Percentiles rank a stretch among this genome's conserved stretches.
These are phyloP conservation scores for Porites lutea DNA, from an alignment of 64 coral and sea anemone species.

Conservation along the genomic window DNA sequence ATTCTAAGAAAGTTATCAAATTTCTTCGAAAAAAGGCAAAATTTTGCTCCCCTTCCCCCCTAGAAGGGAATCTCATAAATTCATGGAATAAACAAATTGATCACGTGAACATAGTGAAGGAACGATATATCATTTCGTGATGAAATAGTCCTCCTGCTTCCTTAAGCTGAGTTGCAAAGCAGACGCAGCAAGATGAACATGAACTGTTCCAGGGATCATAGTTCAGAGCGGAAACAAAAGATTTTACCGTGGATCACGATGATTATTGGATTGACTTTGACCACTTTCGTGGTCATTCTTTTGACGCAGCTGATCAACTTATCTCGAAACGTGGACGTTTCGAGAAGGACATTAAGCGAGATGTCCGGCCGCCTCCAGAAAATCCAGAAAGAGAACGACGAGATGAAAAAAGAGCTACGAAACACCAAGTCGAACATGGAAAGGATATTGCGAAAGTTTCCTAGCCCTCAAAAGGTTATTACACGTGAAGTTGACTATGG, in stretches of 20 bases:
- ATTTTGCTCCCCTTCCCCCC: slow-evolving; percentile 16
- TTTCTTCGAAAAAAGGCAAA: slow-evolving; percentile 7
- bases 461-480: not conserved
- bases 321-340: slow-evolving; percentile 9
- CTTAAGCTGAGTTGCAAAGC: not conserved
- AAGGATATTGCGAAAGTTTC: not conserved
- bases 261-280: not conserved
- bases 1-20: not conserved
- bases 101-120: slow-evolving; percentile 24
- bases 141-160: slow-evolving; percentile 16
- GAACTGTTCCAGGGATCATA: not conserved
- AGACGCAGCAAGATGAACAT: no score
- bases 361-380: not conserved
- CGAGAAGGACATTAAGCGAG: not conserved
- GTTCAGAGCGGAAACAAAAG: not conserved
- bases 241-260: not conserved
- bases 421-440: not conserved
- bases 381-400: slow-evolving; percentile 1
- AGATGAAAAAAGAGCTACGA: slow-evolving; percentile 12
- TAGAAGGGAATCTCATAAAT: slow-evolving; percentile 16
- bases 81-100: not conserved
- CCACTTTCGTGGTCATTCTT: not conserved
- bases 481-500: not conserved
- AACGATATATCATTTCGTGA: not conserved
- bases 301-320: not conserved